Evolutionary conservation across 2,797 vertebrate genomes (phyloP), one percentile per base, ranked within the genome.

Genomic region (Anguilla anguilla): DNA sequence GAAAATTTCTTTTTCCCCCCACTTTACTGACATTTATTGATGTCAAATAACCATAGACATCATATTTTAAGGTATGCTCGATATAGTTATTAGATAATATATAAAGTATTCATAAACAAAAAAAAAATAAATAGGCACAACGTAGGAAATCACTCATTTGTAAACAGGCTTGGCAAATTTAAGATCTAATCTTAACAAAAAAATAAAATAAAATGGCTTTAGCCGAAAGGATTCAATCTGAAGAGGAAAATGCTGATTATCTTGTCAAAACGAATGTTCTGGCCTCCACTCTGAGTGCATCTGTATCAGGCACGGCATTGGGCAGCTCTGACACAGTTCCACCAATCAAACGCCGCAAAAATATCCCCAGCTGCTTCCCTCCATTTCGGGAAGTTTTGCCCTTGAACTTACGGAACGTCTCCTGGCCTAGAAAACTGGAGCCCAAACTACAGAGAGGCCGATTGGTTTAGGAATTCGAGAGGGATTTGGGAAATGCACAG

Each of bases 191-290:
- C 74, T 43, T 19, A 43, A 35, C 35, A 35, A 39, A 43, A 67
- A 25, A 35, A 6, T 19, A 43, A 43, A 43, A 64, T 6, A 72
- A 72, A 77, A 77, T 77, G 35, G 43, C 74, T 77, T 43, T 77
- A 19, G 31, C 74, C 43, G 13, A 77, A 77, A 77, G 35, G 74
- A 77, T 77, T 77, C 35, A 46, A 19, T 77, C 7, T 77, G 74
- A 39, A 43, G 74, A 43, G 39, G 39, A 77, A 77, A 77, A 77
- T 74, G 43, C 31, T 43, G 74, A 77, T 77, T 43, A 77, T 77
- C 74, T 43, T 43, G 35, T 77, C 35, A 43, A 77, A 43, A 77
- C 43, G 74, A 43, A 77, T 43, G 4, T 77, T 77, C 74, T 43
- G 74, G 35, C 74, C 19, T 35, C 17, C 35, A 39, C 13, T 77